These are phyloP conservation scores for Tetrao urogallus DNA, from an alignment of 2,113 vertebrate species.

Conservation along the genomic window DNA sequence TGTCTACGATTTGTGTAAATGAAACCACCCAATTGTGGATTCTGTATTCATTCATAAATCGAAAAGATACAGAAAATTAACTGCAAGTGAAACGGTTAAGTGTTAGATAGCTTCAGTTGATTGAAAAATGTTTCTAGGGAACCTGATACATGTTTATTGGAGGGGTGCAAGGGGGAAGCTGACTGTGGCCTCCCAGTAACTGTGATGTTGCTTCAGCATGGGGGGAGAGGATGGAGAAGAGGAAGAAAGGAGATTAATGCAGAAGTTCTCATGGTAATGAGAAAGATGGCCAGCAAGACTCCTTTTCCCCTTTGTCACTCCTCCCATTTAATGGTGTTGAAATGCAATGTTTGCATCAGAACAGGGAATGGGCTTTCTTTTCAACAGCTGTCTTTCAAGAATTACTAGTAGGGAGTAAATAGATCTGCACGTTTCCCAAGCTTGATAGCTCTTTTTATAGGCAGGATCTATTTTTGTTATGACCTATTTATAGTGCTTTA, in stretches of 20 bases:
- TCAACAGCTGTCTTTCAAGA: conserved; percentile 18
- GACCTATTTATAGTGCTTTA: conserved; percentile 30
- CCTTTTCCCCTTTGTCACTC: not conserved
- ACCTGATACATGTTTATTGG: not conserved
- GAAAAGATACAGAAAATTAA: not conserved
- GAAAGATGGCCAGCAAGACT: not conserved
- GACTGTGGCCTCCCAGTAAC: not conserved
- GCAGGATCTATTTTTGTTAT: conserved; percentile 40
- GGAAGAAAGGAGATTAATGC: not conserved
- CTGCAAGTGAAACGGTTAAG: not conserved
- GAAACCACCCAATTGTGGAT: not conserved
- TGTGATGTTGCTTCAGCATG: not conserved
- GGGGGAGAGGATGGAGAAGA: not conserved
- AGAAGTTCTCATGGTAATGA: not conserved
- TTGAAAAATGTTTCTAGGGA: not conserved
- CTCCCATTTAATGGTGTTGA: not conserved
- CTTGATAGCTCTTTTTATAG: conserved; percentile 46
- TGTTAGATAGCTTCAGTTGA: not conserved
- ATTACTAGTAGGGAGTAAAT: conserved; percentile 23
- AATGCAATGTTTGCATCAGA: not conserved
- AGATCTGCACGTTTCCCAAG: not conserved
- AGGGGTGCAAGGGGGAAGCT: accelerated
- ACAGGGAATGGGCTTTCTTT: not conserved
- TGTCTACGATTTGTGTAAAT: not conserved
- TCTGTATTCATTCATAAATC: not conserved